Evolutionary conservation across 1,140 invertebrate genomes (phyloP), one percentile per base, ranked within the genome.

Genomic region (Acyrthosiphon pisum): DNA sequence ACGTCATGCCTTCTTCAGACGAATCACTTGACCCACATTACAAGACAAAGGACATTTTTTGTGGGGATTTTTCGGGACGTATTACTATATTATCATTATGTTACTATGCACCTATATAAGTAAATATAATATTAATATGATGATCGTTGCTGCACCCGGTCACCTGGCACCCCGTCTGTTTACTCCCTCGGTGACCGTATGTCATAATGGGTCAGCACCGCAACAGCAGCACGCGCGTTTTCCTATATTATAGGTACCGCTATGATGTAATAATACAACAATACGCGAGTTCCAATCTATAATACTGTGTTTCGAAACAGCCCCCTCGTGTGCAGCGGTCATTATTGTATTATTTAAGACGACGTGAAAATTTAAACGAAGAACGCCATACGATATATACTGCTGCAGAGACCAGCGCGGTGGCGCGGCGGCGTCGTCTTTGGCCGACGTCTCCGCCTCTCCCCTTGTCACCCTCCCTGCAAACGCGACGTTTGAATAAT

Each of bases 111-210:
- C 44, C 26, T 68, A n/a, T 68, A 20, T 76, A 6, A 3, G 6
- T 18, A 30, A 0, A 7, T n/a, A 68, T 18, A 30, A 60, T 26
- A n/a, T n/a, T n/a, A 23, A 0, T 30, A 60, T 68, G 30, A 68
- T 1, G 30, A 76, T 76, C 30, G 3, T 30, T 3, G 60, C 11
- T 68, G 60, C 30, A 81, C n/a, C 41, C 83, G 83, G 35, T 88
- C 86, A 88, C 86, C 86, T 50, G 86, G 86, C 83, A 22, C 37
- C 83, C 83, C 41, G 83, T 86, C 46, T 86, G 83, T 86, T 46
- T 20, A 14, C 1, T 86, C 37, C 37, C 41, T 46, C 83, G 83
- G 83, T 46, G 83, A 26, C 83, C 83, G 37, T 86, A 86, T 86
- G 83, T 41, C 26, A 11, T 84, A 41, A 83, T 41, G 81, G 81